These are phyloP conservation scores for Tyria jacobaeae DNA, from an alignment of 2,888 invertebrate species.

Conservation along the genomic window DNA sequence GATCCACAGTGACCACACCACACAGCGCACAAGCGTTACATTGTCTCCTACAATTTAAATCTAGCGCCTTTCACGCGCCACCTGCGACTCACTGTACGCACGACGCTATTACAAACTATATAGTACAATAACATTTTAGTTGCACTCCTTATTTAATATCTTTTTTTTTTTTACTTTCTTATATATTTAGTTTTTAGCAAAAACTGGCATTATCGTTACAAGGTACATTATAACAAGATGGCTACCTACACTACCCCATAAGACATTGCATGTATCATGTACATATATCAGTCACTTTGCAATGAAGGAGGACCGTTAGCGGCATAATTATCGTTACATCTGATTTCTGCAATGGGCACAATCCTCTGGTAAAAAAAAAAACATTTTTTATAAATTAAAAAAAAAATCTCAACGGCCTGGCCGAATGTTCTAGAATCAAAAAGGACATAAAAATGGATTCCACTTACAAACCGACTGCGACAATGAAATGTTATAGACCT, in stretches of 20 bases:
- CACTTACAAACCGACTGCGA: too few relatives aligned
- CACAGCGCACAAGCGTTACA: not conserved
- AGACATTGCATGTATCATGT: conserved; percentile 33
- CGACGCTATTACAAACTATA: conserved; percentile 24
- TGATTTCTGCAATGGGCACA: too few relatives aligned
- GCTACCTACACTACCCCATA: conserved; percentile 32
- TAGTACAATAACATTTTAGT: conserved; percentile 67
- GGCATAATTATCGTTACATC: too few relatives aligned
- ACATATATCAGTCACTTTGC: too few relatives aligned
- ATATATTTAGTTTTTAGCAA: conserved; percentile 50
- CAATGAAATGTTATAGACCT: too few relatives aligned
- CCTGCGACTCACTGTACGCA: not conserved
- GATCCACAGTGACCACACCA: conserved; percentile 6
- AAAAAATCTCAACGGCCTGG: too few relatives aligned
- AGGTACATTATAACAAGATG: conserved; percentile 38
- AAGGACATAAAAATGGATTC: too few relatives aligned
- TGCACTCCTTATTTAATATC: conserved; percentile 65
- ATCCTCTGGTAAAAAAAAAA: too few relatives aligned
- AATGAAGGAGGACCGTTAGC: too few relatives aligned
- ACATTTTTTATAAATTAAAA: too few relatives aligned
- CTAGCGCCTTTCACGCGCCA: not conserved
- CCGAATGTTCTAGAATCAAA: too few relatives aligned
- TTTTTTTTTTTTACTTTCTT: conserved; percentile 55
- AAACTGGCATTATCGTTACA: conserved; percentile 45
- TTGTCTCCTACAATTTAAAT: not conserved